Base-by-base conservation (phyloP, 2,797 vertebrate species). In the Argya squamiceps region DNA sequence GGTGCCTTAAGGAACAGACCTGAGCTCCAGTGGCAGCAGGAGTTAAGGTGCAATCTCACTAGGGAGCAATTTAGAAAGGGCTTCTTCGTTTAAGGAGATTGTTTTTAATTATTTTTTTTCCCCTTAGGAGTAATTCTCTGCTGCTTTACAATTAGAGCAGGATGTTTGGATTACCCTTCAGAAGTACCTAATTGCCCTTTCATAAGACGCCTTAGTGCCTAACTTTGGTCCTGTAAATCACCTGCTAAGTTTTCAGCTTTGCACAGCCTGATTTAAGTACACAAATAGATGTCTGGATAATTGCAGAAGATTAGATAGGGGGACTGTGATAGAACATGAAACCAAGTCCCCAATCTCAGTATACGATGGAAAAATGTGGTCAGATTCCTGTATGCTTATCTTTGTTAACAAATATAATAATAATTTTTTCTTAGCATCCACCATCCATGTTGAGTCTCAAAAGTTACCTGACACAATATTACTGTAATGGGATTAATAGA, bases 211-310 rank as follows among this genome's bases (percentile, higher is more conserved):
- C 84, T 88, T 82, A 74, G 44, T 74, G 22, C 56, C 83, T 85
- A 59, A 78, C 79, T 93, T 87, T 71, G 73, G 68, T 77, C 70
- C 76, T 56, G 69, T 86, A 92, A 95, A 93, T 86, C 56, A 84
- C 80, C 62, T 78, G 65, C 62, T 93, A 83, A 94, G 93, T 96
- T 95, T 93, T 94, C 76, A 81, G 76, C 83, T 95, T 96, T 94
- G 58, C 73, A 68, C 17, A 1, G 44, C 34, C 79, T 78, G 36
- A 89, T 44, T 79, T 82, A 88, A 77, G 56, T 80, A 59, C 73
- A 85, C 79, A 80, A 74, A 74, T 47, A 92, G 41, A 75, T 73
- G 65, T 59, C 34, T 39, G 71, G 49, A 49, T 71, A 34, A 16
- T 24, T 71, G 37, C 15, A 50, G 52, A 69, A 85, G 47, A 84